A percentile compares a stretch with the other conserved stretches of the same genome.
Evolutionary conservation across 1,140 invertebrate genomes (phyloP).

Genomic region (Drosophila bifasciata): DNA sequence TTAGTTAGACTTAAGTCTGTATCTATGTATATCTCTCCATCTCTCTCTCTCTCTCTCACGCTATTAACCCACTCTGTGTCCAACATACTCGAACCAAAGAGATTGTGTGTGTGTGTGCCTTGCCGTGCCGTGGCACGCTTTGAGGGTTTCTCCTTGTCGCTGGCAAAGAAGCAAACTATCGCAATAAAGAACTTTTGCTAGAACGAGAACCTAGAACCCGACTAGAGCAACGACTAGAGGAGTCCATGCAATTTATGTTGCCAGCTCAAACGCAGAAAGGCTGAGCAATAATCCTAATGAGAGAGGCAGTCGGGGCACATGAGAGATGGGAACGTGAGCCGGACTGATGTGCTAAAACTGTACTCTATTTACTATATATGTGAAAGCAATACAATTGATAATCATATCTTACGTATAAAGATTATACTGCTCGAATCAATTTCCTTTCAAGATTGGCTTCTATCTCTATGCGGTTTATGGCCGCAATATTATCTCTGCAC

Average conservation of each 20-base stretch:
- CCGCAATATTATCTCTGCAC: too few species aligned
- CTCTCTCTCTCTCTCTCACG: background rate
- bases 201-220: too few species aligned
- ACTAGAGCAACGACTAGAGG: conserved; percentile 9
- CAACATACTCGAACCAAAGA: background rate
- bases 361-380: too few species aligned
- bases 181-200: conserved; percentile 55
- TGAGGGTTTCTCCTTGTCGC: background rate
- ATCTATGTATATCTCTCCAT: background rate
- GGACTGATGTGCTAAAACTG: too few species aligned
- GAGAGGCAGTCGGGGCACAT: conserved; percentile 8
- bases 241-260: conserved; percentile 41
- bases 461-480: too few species aligned
- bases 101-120: conserved; percentile 20
- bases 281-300: conserved; percentile 46
- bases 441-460: too few species aligned
- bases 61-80: too few species aligned
- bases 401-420: too few species aligned
- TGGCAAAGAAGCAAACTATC: conserved; percentile 37
- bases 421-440: too few species aligned
- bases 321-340: conserved; percentile 12
- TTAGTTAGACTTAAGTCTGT: conserved; percentile 50
- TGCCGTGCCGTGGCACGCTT: conserved; percentile 6
- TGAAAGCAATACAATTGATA: too few species aligned
- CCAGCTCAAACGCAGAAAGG: conserved; percentile 11